Conservation (phyloP, 2,888 invertebrate genomes). For the Plutella xylostella region DNA sequence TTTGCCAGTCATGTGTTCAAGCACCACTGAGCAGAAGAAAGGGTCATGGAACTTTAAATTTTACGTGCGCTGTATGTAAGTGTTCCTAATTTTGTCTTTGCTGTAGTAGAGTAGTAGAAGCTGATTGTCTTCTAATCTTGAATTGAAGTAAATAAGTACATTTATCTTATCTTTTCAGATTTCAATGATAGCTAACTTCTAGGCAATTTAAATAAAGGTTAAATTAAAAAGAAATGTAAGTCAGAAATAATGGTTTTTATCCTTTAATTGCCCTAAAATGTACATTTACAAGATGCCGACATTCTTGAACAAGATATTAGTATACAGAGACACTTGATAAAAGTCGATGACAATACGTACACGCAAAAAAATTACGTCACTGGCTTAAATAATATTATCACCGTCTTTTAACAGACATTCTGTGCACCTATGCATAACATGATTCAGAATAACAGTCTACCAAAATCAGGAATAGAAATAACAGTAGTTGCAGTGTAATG, state of each 20-base stretch:
- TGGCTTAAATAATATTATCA: conserved; percentile 53
- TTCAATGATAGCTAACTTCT: too few relatives aligned
- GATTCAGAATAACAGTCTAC: conserved; percentile 56
- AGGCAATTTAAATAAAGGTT: too few relatives aligned
- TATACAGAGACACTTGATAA: conserved; percentile 29
- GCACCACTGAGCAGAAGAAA: too few relatives aligned
- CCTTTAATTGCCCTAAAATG: conserved; percentile 67
- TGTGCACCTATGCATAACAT: conserved; percentile 39
- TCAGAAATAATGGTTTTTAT: conserved; percentile 24
- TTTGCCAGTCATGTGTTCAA: too few relatives aligned
- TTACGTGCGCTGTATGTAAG: too few relatives aligned
- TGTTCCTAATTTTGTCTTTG: too few relatives aligned
- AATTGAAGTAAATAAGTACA: too few relatives aligned
- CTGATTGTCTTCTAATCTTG: too few relatives aligned
- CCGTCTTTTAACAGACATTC: conserved; percentile 35
- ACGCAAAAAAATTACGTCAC: conserved; percentile 50
- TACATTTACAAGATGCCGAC: conserved; percentile 63
- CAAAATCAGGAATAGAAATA: conserved; percentile 60
- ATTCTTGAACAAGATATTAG: conserved; percentile 46
- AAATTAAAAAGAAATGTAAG: background rate
- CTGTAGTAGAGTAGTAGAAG: too few relatives aligned
- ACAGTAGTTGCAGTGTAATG: conserved; percentile 45
- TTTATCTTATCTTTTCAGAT: too few relatives aligned
- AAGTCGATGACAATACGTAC: conserved; percentile 54
- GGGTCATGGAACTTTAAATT: too few relatives aligned